Percentiles rank a stretch among this genome's conserved stretches.
phyloP scores from a whole-genome alignment of 2,797 vertebrate species.

The Synanceia verrucosa region DNA sequence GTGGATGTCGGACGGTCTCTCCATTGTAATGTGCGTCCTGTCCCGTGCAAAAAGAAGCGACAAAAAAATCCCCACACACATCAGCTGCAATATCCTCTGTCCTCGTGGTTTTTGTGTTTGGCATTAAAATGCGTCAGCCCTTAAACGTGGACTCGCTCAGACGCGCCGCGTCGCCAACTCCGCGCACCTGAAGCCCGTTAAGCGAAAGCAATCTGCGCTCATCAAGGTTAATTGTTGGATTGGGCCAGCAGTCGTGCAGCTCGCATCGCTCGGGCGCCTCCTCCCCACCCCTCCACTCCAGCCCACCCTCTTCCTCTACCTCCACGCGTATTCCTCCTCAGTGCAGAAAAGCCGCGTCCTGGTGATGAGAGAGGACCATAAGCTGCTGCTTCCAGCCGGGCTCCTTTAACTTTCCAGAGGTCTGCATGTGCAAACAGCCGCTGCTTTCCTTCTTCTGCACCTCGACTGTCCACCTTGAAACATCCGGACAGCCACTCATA shows the following conservation, averaged over 20 bases:
- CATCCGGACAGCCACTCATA: conserved; percentile 2
- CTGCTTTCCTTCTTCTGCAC: no score
- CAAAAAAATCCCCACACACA: neutral
- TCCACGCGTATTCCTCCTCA: conserved; percentile 47
- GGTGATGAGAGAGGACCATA: conserved; percentile 36
- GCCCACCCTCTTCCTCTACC: neutral
- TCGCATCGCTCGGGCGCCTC: conserved; percentile 59
- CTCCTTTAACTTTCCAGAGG: conserved; percentile 64
- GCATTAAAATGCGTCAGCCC: conserved; percentile 60
- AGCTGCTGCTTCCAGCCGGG: conserved; percentile 25
- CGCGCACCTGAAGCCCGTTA: conserved; percentile 69
- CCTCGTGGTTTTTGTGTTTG: conserved; percentile 38
- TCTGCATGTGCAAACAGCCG: conserved; percentile 33
- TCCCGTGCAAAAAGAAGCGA: conserved; percentile 19
- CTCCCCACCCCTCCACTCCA: conserved; percentile 2
- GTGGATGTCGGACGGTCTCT: conserved; percentile 30
- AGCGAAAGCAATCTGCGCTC: conserved; percentile 72
- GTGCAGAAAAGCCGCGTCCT: conserved; percentile 37
- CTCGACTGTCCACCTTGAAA: neutral
- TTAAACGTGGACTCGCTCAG: conserved; percentile 34
- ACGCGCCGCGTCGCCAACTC: conserved; percentile 46
- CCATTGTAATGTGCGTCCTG: conserved; percentile 44
- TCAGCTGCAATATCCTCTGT: conserved; percentile 29
- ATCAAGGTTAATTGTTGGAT: conserved; percentile 79
- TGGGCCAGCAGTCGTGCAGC: conserved; percentile 48